Evolutionary conservation across 2,888 invertebrate genomes (phyloP).

Genomic region (Parelbella ahira): DNA sequence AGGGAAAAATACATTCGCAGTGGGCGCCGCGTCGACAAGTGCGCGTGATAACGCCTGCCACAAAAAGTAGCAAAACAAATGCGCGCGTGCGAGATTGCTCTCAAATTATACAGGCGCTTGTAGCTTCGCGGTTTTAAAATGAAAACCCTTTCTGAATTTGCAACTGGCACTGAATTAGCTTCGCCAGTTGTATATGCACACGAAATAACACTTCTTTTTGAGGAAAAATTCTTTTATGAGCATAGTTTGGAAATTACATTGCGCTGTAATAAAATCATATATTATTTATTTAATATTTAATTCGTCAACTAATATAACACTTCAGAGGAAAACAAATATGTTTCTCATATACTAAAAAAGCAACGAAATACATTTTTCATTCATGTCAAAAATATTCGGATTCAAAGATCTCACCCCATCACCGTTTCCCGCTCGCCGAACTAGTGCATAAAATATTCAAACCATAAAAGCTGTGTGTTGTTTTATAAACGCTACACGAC

Average conservation of each 20-base stretch:
- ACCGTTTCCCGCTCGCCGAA: slow-evolving; percentile 3
- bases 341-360: too few relatives aligned
- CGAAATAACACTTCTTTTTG: neutral
- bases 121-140: slow-evolving; percentile 30
- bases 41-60: slow-evolving; percentile 31
- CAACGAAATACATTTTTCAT: neutral
- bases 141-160: slow-evolving; percentile 29
- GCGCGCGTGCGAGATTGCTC: slow-evolving; percentile 26
- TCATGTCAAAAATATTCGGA: neutral
- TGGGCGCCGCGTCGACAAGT: slow-evolving; percentile 23
- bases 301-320: neutral
- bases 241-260: too few relatives aligned
- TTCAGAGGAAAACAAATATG: neutral
- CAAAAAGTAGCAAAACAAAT: slow-evolving; percentile 30
- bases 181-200: slow-evolving; percentile 1
- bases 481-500: slow-evolving; percentile 20
- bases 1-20: slow-evolving; percentile 19
- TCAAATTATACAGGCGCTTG: slow-evolving; percentile 30
- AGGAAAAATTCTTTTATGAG: too few relatives aligned
- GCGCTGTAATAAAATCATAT: neutral
- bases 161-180: slow-evolving; percentile 13
- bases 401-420: slow-evolving; percentile 11
- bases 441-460: slow-evolving; percentile 21
- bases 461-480: slow-evolving; percentile 18
- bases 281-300: too few relatives aligned